Evolutionary conservation across 1,140 invertebrate genomes (phyloP), one percentile per base, ranked within the genome.

Genomic region (Mercenaria mercenaria): DNA sequence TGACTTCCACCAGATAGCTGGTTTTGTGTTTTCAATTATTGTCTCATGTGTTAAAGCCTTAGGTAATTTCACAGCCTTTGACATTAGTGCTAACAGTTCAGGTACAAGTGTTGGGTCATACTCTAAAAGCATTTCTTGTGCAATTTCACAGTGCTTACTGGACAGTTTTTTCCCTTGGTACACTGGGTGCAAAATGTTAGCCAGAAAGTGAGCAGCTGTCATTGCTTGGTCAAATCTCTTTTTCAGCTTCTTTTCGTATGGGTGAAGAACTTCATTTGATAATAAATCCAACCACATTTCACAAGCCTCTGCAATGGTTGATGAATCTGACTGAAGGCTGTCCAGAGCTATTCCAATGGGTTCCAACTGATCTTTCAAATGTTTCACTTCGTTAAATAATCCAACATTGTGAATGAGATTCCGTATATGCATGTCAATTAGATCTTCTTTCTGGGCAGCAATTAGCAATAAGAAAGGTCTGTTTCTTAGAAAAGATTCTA

Each of bases 351-450:
- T 50, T 11, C 37, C 10, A 32, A 77, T 77, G 13, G 74, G 74
- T n/a, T 26, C 6, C 26, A 77, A n/a, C 29, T 77, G 74, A 6
- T 26, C 43, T 11, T 47, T 4, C 11, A 77, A 39, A 29, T 77
- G 4, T 29, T 77, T 77, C 15, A 77, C 74, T 47, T 77, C 41
- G n/a, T n/a, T 77, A 29, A 47, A 77, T 3, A 77, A n/a, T 26
- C 34, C 74, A 26, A 77, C n/a, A 26, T 77, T 77, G n/a, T 77
- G 37, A n/a, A 77, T 77, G 15, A 77, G 41, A n/a, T 26, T 77
- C 3, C n/a, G 18, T 11, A 77, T 77, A n/a, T n/a, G n/a, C n/a
- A n/a, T n/a, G n/a, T n/a, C n/a, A n/a, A n/a, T n/a, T n/a, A n/a
- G n/a, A n/a, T n/a, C n/a, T n/a, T n/a, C n/a, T n/a, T n/a, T n/a